Evolutionary conservation across 1,140 invertebrate genomes (phyloP), one percentile per base, ranked within the genome.

Genomic region (Tetragnatha versicolor): DNA sequence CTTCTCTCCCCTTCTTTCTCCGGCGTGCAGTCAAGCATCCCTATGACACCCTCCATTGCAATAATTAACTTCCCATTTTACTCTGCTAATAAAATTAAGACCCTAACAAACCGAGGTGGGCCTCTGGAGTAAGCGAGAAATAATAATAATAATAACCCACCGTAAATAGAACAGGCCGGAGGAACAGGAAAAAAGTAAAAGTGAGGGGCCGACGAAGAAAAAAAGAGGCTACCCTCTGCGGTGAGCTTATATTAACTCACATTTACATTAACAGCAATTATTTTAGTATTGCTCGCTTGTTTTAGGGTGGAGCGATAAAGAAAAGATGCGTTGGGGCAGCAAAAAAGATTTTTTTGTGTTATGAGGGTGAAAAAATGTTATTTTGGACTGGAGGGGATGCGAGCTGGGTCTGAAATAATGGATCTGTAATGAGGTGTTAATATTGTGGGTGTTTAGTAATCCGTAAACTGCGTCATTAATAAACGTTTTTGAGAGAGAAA

Each of bases 61-160:
- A 77, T 77, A 77, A 77, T 77, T 77, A 77, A 77, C 73, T 55
- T 55, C 49, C 61, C 60, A 65, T 77, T 77, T 47, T 37, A 65
- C 31, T 9, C 22, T 49, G 35, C 61, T 77, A 77, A 77, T 77
- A 77, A 77, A 77, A 65, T 77, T 77, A 77, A 65, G 73, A 55
- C 3, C 10, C 47, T 27, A 73, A 47, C 37, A 61, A 73, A 39
- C 35, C 27, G 29, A 66, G 10, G 37, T 14, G 39, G 12, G 14
- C 55, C 27, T 39, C 1, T 25, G n/a, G 25, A 27, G 14, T 17
- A 10, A 14, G 51, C 47, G 20, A 49, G 35, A 72, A 17, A 72
- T 60, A 73, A 69, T 25, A 27, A 39, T 37, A 70, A 70, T 70
- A 7, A 55, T 37, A 42, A 63, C 25, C 35, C 31, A 63, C n/a